phyloP scores from a whole-genome alignment of 2,797 vertebrate genomes.

The Glyptemys insculpta region DNA sequence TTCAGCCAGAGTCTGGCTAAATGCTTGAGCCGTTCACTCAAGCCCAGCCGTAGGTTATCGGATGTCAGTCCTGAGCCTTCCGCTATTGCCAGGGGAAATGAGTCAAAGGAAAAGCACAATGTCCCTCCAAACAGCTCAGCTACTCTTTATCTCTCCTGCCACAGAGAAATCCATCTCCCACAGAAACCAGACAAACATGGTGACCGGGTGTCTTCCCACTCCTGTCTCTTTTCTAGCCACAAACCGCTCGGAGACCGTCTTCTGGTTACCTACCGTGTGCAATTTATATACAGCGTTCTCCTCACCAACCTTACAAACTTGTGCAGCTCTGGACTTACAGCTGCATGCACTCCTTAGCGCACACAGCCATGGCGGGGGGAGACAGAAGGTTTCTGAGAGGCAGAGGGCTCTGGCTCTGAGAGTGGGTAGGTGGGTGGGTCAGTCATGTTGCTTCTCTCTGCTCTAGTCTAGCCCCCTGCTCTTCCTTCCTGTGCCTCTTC shows the following conservation, averaged over 20 bases:
- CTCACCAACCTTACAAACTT: neutral
- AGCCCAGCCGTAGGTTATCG: neutral
- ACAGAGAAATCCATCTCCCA: neutral
- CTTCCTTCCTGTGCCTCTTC: neutral
- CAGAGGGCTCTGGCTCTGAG: neutral
- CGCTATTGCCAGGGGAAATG: neutral
- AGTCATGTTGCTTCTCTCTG: neutral
- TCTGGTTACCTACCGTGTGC: neutral
- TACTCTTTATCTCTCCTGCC: fast-evolving
- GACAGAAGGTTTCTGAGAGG: neutral
- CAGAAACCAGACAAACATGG: neutral
- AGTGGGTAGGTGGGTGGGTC: neutral
- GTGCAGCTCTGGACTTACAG: neutral
- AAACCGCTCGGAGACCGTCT: neutral
- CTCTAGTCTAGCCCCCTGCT: neutral
- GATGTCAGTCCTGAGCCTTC: neutral
- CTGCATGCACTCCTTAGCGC: neutral
- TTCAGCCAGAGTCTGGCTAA: neutral
- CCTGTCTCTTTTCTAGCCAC: neutral
- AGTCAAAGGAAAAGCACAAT: neutral
- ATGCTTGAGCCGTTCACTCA: neutral
- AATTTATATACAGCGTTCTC: neutral
- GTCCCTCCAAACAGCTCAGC: too few relatives aligned
- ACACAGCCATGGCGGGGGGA: neutral
- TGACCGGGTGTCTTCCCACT: neutral